These are phyloP conservation scores for Drosophila multiciliata DNA, from an alignment of 2,888 invertebrate genomes.

Conservation along the genomic window DNA sequence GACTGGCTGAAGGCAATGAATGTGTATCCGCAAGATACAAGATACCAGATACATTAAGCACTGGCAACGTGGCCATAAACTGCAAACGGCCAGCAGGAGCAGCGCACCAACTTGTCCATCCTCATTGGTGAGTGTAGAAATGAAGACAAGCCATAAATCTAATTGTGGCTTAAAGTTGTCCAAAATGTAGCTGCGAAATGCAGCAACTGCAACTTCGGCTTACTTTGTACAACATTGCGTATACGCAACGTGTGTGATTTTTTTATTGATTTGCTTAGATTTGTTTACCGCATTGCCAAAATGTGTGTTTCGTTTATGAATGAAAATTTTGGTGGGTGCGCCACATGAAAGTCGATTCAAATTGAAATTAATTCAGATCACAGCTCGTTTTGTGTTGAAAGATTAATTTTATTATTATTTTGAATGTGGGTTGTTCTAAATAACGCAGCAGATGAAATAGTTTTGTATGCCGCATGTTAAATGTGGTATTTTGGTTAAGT, in stretches of 20 bases:
- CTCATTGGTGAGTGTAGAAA: slow-evolving; percentile 41
- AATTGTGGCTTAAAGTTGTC: slow-evolving; percentile 19
- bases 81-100: slow-evolving; percentile 27
- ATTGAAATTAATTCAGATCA: slow-evolving; percentile 28
- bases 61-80: slow-evolving; percentile 22
- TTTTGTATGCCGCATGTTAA: slow-evolving; percentile 35
- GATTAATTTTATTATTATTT: not conserved
- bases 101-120: slow-evolving; percentile 46
- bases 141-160: slow-evolving; percentile 9
- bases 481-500: slow-evolving; percentile 28
- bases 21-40: slow-evolving; percentile 32
- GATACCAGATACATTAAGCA: slow-evolving; percentile 30
- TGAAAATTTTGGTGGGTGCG: slow-evolving; percentile 14
- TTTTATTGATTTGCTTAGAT: slow-evolving; percentile 12
- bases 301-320: slow-evolving; percentile 23
- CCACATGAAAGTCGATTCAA: slow-evolving; percentile 12
- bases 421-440: slow-evolving; percentile 52
- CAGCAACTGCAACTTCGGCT: not conserved
- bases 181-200: slow-evolving; percentile 3
- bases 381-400: slow-evolving; percentile 22
- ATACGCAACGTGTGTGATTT: slow-evolving; percentile 51
- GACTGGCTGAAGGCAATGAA: slow-evolving; percentile 18
- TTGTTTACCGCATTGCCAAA: not conserved
- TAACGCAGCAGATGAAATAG: slow-evolving; percentile 35
- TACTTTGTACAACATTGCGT: slow-evolving; percentile 55